phyloP scores from a whole-genome alignment of 1,140 invertebrate genomes.

The Ericerus pela region DNA sequence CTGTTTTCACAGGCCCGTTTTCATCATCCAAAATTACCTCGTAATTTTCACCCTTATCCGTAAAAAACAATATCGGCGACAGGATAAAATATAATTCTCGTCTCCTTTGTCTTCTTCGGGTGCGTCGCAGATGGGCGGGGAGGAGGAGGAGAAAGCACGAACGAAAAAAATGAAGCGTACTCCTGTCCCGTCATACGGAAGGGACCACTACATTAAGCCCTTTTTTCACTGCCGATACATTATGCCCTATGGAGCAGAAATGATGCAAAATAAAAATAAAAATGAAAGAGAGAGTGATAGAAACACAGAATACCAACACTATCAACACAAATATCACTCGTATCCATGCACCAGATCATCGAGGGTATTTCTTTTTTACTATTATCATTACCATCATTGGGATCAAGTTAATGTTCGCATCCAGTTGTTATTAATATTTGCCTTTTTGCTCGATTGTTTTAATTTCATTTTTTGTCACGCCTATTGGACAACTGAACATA shows the following conservation, averaged over 20 bases:
- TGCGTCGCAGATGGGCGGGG: neutral
- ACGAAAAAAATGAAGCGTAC: constrained; percentile 2
- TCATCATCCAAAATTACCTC: neutral
- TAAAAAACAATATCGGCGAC: neutral
- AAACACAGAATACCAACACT: too few species aligned
- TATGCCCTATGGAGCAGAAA: constrained; percentile 4
- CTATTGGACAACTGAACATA: too few species aligned
- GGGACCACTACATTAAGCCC: neutral
- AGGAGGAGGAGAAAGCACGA: neutral
- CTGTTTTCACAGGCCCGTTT: too few species aligned
- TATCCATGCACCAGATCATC: neutral
- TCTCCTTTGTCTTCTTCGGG: neutral
- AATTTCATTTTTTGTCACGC: too few species aligned
- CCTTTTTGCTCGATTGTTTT: neutral
- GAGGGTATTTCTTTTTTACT: neutral
- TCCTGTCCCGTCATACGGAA: neutral
- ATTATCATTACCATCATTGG: neutral
- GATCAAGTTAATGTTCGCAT: neutral
- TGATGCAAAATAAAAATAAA: neutral
- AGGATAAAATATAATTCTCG: neutral
- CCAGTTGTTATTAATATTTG: neutral
- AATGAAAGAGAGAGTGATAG: too few species aligned
- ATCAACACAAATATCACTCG: too few species aligned
- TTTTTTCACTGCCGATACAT: constrained; percentile 1
- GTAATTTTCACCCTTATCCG: neutral